These are phyloP conservation scores for Acomys russatus DNA, from an alignment of 2,797 vertebrate species.

Conservation along the genomic window DNA sequence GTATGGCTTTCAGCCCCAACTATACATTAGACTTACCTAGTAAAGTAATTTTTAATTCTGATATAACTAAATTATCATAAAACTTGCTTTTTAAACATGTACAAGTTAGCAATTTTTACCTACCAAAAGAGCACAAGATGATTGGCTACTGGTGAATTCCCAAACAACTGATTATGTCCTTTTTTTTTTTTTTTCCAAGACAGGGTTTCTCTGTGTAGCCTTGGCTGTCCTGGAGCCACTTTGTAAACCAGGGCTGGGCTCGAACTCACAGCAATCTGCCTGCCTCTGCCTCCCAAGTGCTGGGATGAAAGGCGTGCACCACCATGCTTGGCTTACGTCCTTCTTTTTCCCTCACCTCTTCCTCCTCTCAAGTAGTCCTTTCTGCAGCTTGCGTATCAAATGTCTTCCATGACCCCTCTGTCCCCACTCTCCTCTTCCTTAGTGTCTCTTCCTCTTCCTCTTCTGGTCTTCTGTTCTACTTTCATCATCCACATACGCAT, in stretches of 20 bases:
- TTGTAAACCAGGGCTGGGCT: too few species aligned
- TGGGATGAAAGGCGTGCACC: too few species aligned
- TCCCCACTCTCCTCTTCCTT: too few species aligned
- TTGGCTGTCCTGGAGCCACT: too few species aligned
- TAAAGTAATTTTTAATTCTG: neutral
- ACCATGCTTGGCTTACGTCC: too few species aligned
- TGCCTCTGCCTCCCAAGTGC: too few species aligned
- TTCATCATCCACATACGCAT: neutral
- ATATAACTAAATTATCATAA: neutral
- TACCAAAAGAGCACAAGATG: neutral
- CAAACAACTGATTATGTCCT: neutral
- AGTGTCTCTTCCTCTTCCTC: neutral
- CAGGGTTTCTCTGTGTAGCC: too few species aligned
- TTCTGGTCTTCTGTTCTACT: neutral
- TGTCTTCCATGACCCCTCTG: neutral
- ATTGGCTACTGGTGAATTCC: neutral
- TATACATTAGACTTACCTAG: neutral
- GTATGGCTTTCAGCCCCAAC: neutral
- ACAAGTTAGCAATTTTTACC: neutral
- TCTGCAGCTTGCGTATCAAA: neutral
- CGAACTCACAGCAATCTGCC: too few species aligned
- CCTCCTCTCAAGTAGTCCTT: neutral
- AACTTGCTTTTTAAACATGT: neutral
- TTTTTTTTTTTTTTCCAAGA: neutral
- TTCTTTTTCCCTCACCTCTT: neutral